phyloP scores from a whole-genome alignment of 2,888 invertebrate genomes.

The Mycogona germanica region DNA sequence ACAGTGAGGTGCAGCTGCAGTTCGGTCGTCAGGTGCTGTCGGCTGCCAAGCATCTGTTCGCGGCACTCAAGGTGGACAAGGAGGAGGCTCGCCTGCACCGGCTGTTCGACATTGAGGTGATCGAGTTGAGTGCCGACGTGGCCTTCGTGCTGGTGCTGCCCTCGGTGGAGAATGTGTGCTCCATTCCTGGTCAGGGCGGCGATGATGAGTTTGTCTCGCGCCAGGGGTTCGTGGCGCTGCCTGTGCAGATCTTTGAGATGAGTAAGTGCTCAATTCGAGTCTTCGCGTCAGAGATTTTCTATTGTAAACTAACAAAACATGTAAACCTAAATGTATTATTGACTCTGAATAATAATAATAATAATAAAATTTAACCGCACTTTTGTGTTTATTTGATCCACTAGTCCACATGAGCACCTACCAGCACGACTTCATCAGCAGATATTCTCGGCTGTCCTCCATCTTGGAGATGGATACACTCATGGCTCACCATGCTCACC shows the following conservation, averaged over 20 bases:
- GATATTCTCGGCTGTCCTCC: constrained; percentile 85
- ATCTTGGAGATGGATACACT: constrained; percentile 85
- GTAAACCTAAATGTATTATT: too few species aligned
- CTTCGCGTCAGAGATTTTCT: too few species aligned
- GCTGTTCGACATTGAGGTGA: constrained; percentile 84
- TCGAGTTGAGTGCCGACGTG: constrained; percentile 81
- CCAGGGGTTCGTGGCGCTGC: constrained; percentile 74
- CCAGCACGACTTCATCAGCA: constrained; percentile 74
- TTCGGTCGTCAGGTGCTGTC: constrained; percentile 34
- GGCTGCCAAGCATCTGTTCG: constrained; percentile 31
- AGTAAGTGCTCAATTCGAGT: too few species aligned
- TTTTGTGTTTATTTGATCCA: constrained; percentile 44
- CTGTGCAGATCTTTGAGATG: constrained; percentile 63
- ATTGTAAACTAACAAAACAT: too few species aligned
- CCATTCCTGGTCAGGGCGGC: constrained; percentile 63
- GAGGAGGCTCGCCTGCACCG: constrained; percentile 30
- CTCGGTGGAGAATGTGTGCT: constrained; percentile 82
- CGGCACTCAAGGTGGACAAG: constrained; percentile 30
- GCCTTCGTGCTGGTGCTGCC: constrained; percentile 87
- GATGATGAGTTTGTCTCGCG: constrained; percentile 74
- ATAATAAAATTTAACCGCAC: background rate
- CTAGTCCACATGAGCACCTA: constrained; percentile 92
- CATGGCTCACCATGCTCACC: constrained; percentile 79
- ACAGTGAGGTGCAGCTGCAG: constrained; percentile 31
- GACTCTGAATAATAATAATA: background rate